phyloP scores from a whole-genome alignment of 2,797 vertebrate species.

The Sternarchorhynchus goeldii region DNA sequence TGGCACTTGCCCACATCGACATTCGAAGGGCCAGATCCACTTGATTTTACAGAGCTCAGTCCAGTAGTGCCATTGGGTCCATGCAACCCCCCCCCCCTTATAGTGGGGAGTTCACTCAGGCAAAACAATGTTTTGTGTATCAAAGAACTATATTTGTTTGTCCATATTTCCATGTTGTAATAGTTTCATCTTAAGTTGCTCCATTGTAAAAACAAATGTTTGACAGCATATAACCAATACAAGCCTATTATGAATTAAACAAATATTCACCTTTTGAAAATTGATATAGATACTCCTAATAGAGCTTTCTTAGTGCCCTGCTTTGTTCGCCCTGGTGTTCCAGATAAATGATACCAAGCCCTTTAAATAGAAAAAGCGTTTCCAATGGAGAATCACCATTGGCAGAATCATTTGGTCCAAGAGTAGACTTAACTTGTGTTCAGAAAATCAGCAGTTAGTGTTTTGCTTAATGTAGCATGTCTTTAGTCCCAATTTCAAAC shows the following conservation, averaged over 20 bases:
- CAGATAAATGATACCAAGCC: too few relatives aligned
- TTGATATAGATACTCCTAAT: background rate
- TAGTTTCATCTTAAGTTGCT: constrained; percentile 9
- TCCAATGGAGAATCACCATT: background rate
- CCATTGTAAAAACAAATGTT: too few relatives aligned
- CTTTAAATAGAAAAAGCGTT: background rate
- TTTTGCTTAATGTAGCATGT: constrained; percentile 23
- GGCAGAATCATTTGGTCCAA: constrained; percentile 2
- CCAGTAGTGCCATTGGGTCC: constrained; percentile 33
- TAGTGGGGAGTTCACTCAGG: constrained; percentile 18
- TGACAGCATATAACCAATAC: too few relatives aligned
- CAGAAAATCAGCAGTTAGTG: constrained; percentile 16
- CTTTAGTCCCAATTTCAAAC: constrained; percentile 36
- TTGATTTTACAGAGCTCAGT: constrained; percentile 25
- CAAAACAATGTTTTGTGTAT: constrained; percentile 14
- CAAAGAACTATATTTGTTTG: constrained; percentile 3
- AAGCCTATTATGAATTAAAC: too few relatives aligned
- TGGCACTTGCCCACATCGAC: constrained; percentile 46
- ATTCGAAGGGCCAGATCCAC: constrained; percentile 38
- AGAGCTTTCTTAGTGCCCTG: background rate
- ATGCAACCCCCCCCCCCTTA: background rate
- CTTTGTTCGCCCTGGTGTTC: background rate
- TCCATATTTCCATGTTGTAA: constrained; percentile 13
- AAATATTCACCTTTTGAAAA: too few relatives aligned
- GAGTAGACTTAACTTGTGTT: background rate